Conservation (phyloP, 2,797 vertebrate genomes). For the Sparus aurata region DNA sequence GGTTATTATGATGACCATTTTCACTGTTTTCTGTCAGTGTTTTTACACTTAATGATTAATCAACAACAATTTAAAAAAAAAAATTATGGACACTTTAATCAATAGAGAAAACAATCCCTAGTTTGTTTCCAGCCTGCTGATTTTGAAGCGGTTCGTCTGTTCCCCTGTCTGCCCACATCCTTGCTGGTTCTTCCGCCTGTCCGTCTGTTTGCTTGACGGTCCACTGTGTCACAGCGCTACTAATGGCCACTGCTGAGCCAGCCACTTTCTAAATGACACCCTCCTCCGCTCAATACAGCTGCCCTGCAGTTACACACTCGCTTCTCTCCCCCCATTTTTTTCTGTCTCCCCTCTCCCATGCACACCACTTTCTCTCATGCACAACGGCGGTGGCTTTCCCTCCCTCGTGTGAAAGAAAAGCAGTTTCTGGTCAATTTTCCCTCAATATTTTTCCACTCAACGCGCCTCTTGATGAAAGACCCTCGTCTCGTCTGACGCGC, state of each 20-base stretch:
- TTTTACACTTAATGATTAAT: neutral
- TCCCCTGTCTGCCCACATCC: constrained; percentile 54
- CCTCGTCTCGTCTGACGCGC: constrained; percentile 49
- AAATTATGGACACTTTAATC: neutral
- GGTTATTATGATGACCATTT: neutral
- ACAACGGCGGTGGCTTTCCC: constrained; percentile 38
- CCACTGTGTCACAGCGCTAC: constrained; percentile 81
- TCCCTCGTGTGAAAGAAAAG: constrained; percentile 53
- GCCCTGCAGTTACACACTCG: constrained; percentile 72
- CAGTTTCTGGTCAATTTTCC: constrained; percentile 65
- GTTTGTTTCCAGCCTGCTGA: constrained; percentile 13
- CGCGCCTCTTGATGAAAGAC: constrained; percentile 69
- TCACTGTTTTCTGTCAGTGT: neutral
- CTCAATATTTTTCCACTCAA: constrained; percentile 68
- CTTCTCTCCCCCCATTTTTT: constrained; percentile 25
- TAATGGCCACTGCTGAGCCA: constrained; percentile 85
- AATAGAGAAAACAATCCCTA: neutral
- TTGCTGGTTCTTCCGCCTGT: constrained; percentile 52
- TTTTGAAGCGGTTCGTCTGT: constrained; percentile 11
- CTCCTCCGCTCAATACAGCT: constrained; percentile 82
- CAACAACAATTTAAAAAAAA: neutral
- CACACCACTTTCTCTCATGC: constrained; percentile 58
- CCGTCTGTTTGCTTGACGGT: constrained; percentile 71
- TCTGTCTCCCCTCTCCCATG: constrained; percentile 21
- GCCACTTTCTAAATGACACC: constrained; percentile 84